Evolutionary conservation across 2,888 invertebrate genomes (phyloP).

Genomic region (Lasioglossum pauxillum): DNA sequence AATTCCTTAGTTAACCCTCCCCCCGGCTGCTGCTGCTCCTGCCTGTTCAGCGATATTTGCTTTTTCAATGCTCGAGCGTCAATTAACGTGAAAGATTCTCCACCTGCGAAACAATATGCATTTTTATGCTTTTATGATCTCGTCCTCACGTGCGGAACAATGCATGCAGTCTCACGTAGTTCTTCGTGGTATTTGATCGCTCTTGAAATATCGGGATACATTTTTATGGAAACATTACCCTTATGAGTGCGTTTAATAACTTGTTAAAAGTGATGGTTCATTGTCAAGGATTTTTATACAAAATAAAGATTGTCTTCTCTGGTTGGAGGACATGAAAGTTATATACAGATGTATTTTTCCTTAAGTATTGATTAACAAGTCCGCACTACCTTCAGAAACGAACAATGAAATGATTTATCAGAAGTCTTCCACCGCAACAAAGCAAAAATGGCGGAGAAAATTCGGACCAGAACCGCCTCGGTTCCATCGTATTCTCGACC

Average conservation of each 20-base stretch:
- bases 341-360: too few species aligned
- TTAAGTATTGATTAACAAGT: background rate
- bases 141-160: background rate
- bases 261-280: too few species aligned
- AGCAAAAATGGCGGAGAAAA: background rate
- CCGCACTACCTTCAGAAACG: background rate
- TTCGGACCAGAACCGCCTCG: background rate
- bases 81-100: background rate
- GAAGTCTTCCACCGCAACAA: background rate
- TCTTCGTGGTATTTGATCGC: background rate
- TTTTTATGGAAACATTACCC: background rate
- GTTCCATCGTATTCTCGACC: background rate
- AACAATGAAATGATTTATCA: background rate
- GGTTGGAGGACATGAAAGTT: too few species aligned
- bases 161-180: background rate
- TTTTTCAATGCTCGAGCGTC: background rate
- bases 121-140: background rate
- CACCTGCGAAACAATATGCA: background rate
- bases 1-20: slow-evolving; percentile 63
- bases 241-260: background rate
- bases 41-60: slow-evolving; percentile 25
- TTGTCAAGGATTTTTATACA: too few species aligned
- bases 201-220: background rate
- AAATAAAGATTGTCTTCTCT: too few species aligned
- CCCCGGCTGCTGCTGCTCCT: slow-evolving; percentile 19